Base-by-base conservation (phyloP, 2,113 vertebrate species). In the Gavialis gangeticus region DNA sequence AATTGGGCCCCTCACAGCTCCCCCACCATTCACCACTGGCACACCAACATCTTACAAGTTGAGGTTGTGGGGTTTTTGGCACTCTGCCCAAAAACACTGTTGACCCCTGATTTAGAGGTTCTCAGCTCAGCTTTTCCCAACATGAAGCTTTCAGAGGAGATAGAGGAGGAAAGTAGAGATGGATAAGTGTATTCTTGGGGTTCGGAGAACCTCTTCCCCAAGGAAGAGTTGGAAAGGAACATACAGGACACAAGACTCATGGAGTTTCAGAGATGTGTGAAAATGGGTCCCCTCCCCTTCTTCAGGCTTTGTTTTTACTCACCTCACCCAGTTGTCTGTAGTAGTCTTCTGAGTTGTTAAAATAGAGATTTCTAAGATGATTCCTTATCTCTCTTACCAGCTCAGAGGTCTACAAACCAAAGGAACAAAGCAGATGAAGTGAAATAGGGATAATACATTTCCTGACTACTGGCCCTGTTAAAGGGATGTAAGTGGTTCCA, bases 281-380 rank as follows among this genome's bases (percentile, higher is more conserved):
- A 66, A 69, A 37, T 24, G 17, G 21, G 89, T n/a, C 22, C 25
- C 37, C 1, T 2, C 12, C 25, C 5, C 0, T 1, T 3, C 37
- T 82, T 58, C 69, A 10, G 30, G 55, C 75, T 63, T 11, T 81
- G 9, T 88, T 16, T 84, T 79, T 88, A 93, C 91, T 96, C 64
- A 96, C 94, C 22, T 0, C 5, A 63, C 46, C 1, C 81, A 66
- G 84, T 22, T 57, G 1, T 0, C 2, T 2, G n/a, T 37, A 79
- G 57, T 84, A 2, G 2, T 11, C 1, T 2, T 10, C 2, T 12
- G 6, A 0, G 0, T 37, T 55, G 34, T 87, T 8, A 13, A 5
- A 10, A 71, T n/a, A 86, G 22, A 1, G 1, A 10, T 76, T 24
- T 64, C 54, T 60, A 5, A 88, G 5, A 34, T 88, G 54, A 62